Evolutionary conservation across 2,797 vertebrate species (phyloP).

Genomic region (Salmo trutta): DNA sequence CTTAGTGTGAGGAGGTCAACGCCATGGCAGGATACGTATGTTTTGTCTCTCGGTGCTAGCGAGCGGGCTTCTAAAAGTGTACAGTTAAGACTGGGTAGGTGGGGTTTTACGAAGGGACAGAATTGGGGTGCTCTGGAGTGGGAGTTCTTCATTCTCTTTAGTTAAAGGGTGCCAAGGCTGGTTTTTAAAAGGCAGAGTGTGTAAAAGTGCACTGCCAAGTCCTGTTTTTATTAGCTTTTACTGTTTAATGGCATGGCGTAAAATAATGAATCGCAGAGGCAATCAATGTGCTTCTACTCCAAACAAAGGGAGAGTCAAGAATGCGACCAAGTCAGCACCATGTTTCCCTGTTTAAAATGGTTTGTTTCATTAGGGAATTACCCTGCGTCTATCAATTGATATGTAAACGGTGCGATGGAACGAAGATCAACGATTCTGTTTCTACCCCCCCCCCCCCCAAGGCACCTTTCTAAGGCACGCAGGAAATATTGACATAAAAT

Average conservation of each 20-base stretch:
- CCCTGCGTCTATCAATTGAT: background rate
- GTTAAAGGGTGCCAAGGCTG: conserved; percentile 21
- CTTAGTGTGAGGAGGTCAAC: conserved; percentile 45
- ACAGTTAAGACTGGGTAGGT: conserved; percentile 34
- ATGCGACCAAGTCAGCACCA: background rate
- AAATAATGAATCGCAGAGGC: conserved; percentile 30
- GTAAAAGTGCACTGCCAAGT: conserved; percentile 42
- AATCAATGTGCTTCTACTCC: conserved; percentile 21
- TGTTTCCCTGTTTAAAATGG: background rate
- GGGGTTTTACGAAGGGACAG: conserved; percentile 16
- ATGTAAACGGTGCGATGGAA: background rate
- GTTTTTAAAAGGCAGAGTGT: conserved; percentile 42
- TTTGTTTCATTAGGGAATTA: background rate
- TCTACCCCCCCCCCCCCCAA: conserved; percentile 43
- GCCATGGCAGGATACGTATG: conserved; percentile 31
- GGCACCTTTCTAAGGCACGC: conserved; percentile 51
- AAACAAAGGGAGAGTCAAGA: conserved; percentile 6
- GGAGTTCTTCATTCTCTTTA: conserved; percentile 24
- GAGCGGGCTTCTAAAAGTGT: conserved; percentile 38
- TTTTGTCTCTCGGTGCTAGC: conserved; percentile 28
- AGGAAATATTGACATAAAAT: conserved; percentile 49
- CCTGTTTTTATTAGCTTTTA: conserved; percentile 45
- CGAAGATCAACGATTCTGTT: conserved; percentile 52
- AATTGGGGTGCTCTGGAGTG: conserved; percentile 15
- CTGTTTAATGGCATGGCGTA: conserved; percentile 23